Evolutionary conservation across 2,888 invertebrate species (phyloP), one percentile per base, ranked within the genome.

Genomic region (Hypolimnas misippus): DNA sequence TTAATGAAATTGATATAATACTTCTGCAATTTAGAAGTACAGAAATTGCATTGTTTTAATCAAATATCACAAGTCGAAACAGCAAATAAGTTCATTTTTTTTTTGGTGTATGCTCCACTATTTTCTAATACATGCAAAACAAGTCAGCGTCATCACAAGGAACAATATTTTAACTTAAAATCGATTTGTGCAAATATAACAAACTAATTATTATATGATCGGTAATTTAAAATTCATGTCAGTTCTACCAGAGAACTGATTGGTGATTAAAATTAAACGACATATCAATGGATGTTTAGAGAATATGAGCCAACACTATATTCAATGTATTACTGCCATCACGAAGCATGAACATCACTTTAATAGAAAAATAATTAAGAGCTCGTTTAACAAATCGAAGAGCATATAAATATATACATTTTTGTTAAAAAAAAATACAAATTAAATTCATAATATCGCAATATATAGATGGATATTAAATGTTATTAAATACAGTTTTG

Each of bases 161-260:
- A 65, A 65, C 65, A 55, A 55, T 57, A 53, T 56, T 50, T 50
- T 31, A 60, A 57, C 52, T 52, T 56, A 63, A 53, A 58, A 62
- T 50, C 17, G 40, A 57, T 65, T 69, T 69, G 70, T 66, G 68
- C 68, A 68, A 56, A 63, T 53, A 68, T 57, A 65, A 38, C 35
- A 38, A 40, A 58, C 40, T 42, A 42, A 31, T 29, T 42, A 58
- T 33, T 52, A 33, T 14, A 42, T 42, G n/a, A 40, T 58, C 19
- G 29, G 16, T 49, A 40, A 16, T 50, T 40, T 64, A 57, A 60
- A 57, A 66, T 63, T 66, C 54, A 57, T 60, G 8, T 63, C 53
- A 53, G 57, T 53, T 54, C 59, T 60, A 56, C 59, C 49, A 60
- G 51, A 33, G 19, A 55, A 49, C 51, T 21, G 55, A 21, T 46